These are phyloP conservation scores for Anarsia innoxiella DNA, from an alignment of 2,888 invertebrate genomes.

Conservation along the genomic window DNA sequence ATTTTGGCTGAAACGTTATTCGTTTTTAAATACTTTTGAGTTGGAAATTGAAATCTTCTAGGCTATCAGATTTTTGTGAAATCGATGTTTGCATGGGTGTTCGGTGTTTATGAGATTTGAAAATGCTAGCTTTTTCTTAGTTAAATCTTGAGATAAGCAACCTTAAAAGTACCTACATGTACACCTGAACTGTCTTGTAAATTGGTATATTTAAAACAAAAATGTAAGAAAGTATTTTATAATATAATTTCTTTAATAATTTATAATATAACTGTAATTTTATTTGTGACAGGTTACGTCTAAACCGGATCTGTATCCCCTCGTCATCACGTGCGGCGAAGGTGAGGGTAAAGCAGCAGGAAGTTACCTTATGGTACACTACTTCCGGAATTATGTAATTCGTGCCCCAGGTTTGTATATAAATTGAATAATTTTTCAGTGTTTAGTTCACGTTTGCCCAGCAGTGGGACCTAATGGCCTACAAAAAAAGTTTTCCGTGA, in stretches of 20 bases:
- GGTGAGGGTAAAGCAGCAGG: conserved; percentile 81
- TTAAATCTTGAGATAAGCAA: background rate
- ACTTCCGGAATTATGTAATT: conserved; percentile 86
- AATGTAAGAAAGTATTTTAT: no score
- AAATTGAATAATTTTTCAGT: no score
- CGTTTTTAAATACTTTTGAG: conserved; percentile 18
- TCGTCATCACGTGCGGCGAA: conserved; percentile 87
- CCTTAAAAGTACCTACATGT: no score
- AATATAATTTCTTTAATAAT: no score
- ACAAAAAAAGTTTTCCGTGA: no score
- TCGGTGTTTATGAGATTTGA: background rate
- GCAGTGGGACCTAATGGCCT: no score
- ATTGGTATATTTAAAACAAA: no score
- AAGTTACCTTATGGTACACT: conserved; percentile 89
- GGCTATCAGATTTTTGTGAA: conserved; percentile 14
- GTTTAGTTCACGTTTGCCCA: no score
- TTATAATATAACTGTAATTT: background rate
- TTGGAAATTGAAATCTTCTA: conserved; percentile 11
- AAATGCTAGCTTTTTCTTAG: background rate
- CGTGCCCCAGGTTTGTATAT: conserved; percentile 80
- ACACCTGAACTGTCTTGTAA: no score
- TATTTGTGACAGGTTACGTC: conserved; percentile 80
- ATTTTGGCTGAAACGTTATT: conserved; percentile 26
- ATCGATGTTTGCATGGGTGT: conserved; percentile 13
- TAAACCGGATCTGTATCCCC: conserved; percentile 88